phyloP scores from a whole-genome alignment of 2,888 invertebrate species.

The Dryomyza anilis region DNA sequence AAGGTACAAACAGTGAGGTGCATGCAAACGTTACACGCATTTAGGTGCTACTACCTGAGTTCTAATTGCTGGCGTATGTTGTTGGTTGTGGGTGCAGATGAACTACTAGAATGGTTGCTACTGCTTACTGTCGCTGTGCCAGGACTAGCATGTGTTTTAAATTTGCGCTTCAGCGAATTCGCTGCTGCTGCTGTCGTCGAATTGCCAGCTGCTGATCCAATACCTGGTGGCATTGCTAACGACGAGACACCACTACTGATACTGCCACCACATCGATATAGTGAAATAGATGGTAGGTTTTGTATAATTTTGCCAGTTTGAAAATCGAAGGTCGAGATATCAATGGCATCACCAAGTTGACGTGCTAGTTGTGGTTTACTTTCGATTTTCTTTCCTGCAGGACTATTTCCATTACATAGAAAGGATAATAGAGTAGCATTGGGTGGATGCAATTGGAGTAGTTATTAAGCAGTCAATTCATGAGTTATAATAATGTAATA shows the following conservation, averaged over 20 bases:
- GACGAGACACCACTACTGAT: slow-evolving; percentile 60
- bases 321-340: slow-evolving; percentile 82
- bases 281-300: slow-evolving; percentile 61
- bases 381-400: slow-evolving; percentile 80
- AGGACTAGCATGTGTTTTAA: slow-evolving; percentile 34
- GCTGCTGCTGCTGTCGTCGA: slow-evolving; percentile 30
- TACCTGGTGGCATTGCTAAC: slow-evolving; percentile 31
- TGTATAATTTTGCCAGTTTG: slow-evolving; percentile 78
- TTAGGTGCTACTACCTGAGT: slow-evolving; percentile 54
- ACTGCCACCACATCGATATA: slow-evolving; percentile 61
- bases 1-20: slow-evolving; percentile 5
- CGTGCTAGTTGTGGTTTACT: slow-evolving; percentile 82
- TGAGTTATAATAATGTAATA: too few species aligned
- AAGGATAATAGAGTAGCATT: too few species aligned
- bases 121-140: slow-evolving; percentile 29
- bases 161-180: slow-evolving; percentile 40
- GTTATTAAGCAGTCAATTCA: too few species aligned
- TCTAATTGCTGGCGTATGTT: slow-evolving; percentile 53
- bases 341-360: slow-evolving; percentile 77
- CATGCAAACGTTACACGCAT: slow-evolving; percentile 41
- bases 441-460: too few species aligned
- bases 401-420: too few species aligned
- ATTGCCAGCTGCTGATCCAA: slow-evolving; percentile 23
- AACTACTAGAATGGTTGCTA: slow-evolving; percentile 15
- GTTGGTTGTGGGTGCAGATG: slow-evolving; percentile 34